Base-by-base conservation (phyloP, 1,140 invertebrate species). In the Phenacoccus solenopsis region DNA sequence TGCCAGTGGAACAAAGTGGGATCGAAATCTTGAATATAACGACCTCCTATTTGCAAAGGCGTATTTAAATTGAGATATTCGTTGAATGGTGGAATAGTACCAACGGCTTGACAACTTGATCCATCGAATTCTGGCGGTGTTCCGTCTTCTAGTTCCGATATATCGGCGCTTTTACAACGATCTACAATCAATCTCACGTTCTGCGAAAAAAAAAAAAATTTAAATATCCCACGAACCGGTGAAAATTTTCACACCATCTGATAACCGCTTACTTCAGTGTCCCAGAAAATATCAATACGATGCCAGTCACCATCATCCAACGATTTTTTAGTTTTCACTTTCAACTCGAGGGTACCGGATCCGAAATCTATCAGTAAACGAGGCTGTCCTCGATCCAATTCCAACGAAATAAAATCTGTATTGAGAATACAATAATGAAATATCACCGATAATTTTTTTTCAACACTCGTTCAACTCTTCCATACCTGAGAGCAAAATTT, bases 301-400 rank as follows among this genome's bases (percentile, higher is more conserved):
- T 98, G 96, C 96, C 96, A 98, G 77, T 94, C 91, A 1, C 94
- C 94, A 78, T 98, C 94, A 77, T 93, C 91, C 35, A 98, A 78
- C 0, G 86, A 87, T 75, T 88, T 88, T 74, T 90, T 90, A 0
- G 91, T 91, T 80, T 94, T 91, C 0, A 98, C 87, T 77, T 88
- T 84, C 12, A 98, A 79, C 77, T 95, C 92, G 70, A 96, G 79
- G 0, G 91, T 94, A 67, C 95, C 95, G 0, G 94, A 94, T 1
- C 96, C 96, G 80, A 98, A 97, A 80, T 98, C 93, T 69, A 98
- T 88, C 0, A 96, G 82, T 1, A 98, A 79, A 71, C 91, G 80
- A 0, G 95, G 94, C 78, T 92, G 91, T 20, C 95, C 96, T 72
- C 90, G 85, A 76, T 93, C 88, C 74, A 98, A 77, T 80, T 98